Conservation (phyloP, 2,888 invertebrate species). For the Drosophila siamana region DNA sequence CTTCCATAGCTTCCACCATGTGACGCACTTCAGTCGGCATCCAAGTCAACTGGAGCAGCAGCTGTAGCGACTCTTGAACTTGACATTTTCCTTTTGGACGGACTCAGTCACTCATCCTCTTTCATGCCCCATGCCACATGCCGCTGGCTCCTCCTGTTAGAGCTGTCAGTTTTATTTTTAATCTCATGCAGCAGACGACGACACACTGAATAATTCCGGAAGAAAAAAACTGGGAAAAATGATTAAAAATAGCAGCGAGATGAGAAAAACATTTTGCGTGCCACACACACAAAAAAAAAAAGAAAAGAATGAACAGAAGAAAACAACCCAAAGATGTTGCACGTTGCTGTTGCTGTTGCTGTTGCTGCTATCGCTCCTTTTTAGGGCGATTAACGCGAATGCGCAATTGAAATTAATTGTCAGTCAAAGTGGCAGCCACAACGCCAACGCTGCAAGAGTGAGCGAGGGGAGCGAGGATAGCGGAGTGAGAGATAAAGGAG, state of each 20-base stretch:
- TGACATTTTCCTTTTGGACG: constrained; percentile 71
- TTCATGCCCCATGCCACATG: not conserved
- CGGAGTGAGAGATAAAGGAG: not conserved
- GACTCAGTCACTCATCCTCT: constrained; percentile 3
- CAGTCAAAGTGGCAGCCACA: constrained; percentile 73
- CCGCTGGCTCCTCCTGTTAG: constrained; percentile 10
- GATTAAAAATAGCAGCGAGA: constrained; percentile 60
- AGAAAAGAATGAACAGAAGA: constrained; percentile 4
- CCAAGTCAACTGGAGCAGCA: constrained; percentile 59
- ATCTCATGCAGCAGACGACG: constrained; percentile 64
- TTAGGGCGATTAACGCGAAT: constrained; percentile 77
- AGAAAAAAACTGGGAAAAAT: constrained; percentile 43
- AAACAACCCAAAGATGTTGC: constrained; percentile 33
- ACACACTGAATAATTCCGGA: constrained; percentile 56
- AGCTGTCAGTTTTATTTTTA: constrained; percentile 74
- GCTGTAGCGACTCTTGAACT: constrained; percentile 80
- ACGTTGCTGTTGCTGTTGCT: constrained; percentile 27
- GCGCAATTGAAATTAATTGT: constrained; percentile 81
- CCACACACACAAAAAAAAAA: constrained; percentile 18
- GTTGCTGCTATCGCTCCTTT: constrained; percentile 41
- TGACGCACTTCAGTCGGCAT: constrained; percentile 40
- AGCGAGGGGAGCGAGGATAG: no score
- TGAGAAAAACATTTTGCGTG: constrained; percentile 29
- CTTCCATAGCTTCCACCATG: constrained; percentile 22
- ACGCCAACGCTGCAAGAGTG: constrained; percentile 31